Percentiles rank a stretch among this genome's conserved stretches.
phyloP scores from a whole-genome alignment of 2,797 vertebrate genomes.

The Falco peregrinus region DNA sequence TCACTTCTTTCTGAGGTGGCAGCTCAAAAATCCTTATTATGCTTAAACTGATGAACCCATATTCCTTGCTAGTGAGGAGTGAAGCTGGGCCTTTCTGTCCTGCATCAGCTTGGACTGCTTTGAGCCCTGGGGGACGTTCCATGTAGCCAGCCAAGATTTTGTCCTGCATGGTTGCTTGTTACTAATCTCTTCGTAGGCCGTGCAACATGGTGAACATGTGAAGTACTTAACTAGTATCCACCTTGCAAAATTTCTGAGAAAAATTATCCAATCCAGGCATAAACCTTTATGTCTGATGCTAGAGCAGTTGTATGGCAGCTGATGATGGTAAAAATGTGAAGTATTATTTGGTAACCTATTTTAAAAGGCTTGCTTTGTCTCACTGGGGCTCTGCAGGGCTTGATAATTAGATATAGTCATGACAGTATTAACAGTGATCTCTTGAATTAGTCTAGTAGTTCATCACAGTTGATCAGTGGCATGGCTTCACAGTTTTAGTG shows the following conservation, averaged over 20 bases:
- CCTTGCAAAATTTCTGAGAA: neutral
- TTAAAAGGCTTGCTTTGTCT: neutral
- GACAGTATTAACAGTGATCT: neutral
- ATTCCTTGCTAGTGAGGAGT: neutral
- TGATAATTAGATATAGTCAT: neutral
- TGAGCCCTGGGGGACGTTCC: neutral
- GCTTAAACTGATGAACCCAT: neutral
- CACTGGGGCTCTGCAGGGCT: neutral
- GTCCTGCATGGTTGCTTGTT: rapidly evolving
- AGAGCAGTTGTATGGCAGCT: neutral
- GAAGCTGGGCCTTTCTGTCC: neutral
- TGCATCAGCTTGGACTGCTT: neutral
- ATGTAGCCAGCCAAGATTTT: neutral
- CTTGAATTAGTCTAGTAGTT: neutral
- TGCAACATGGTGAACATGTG: neutral
- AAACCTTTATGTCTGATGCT: neutral
- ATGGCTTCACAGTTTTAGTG: neutral
- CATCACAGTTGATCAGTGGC: neutral
- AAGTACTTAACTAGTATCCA: neutral
- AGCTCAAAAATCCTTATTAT: neutral
- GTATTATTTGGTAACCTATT: neutral
- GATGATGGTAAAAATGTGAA: neutral
- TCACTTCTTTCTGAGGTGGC: neutral
- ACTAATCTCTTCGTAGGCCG: neutral
- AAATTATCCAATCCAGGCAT: neutral